Conservation (phyloP, 2,888 invertebrate genomes). For the Malacosoma neustria region DNA sequence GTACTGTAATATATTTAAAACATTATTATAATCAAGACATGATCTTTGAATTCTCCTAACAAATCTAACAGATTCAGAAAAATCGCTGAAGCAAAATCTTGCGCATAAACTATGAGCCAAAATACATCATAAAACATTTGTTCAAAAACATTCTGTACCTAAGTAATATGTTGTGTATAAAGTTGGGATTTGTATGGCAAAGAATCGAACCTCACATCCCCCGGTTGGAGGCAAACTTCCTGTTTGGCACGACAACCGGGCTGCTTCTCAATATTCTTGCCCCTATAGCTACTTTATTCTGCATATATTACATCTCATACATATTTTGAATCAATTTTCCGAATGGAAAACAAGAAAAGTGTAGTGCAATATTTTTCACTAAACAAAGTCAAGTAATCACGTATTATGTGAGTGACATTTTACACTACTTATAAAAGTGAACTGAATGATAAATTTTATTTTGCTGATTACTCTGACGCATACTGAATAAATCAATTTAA, state of each 20-base stretch:
- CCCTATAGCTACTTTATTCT: conserved; percentile 31
- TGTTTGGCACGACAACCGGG: conserved; percentile 69
- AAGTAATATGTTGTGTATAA: conserved; percentile 33
- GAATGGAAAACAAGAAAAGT: too few species aligned
- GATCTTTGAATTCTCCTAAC: too few species aligned
- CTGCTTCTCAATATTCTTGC: conserved; percentile 43
- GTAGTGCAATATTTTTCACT: too few species aligned
- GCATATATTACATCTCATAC: background rate
- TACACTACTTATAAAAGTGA: too few species aligned
- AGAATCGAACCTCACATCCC: conserved; percentile 62
- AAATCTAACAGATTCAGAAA: too few species aligned
- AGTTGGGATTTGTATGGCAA: conserved; percentile 41
- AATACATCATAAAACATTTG: background rate
- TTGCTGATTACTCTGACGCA: too few species aligned
- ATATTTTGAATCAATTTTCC: conserved; percentile 10
- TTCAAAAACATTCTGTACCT: too few species aligned
- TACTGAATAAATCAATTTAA: too few species aligned
- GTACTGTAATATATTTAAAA: too few species aligned
- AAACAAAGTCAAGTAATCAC: conserved; percentile 63
- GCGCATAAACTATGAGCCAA: background rate
- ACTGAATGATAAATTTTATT: too few species aligned
- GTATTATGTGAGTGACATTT: too few species aligned
- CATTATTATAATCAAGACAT: too few species aligned
- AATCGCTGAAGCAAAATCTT: background rate
- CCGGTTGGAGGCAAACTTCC: conserved; percentile 59